Base-by-base conservation (phyloP, 2,888 invertebrate genomes). In the Willowsia nigromaculata region DNA sequence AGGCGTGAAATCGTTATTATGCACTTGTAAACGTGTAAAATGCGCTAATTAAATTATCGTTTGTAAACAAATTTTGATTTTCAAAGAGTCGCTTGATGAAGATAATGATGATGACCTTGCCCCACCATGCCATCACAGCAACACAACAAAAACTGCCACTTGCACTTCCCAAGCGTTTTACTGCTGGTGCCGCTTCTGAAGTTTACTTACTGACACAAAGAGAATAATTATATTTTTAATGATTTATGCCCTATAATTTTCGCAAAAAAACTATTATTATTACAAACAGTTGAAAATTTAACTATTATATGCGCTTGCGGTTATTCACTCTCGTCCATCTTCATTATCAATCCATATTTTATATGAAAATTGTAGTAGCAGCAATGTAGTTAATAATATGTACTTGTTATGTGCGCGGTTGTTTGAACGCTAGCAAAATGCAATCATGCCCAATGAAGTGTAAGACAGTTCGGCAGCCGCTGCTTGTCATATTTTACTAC, bases 1-100 rank as follows among this genome's bases (percentile, higher is more conserved):
- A 33, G 30, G 65, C 33, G 65, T 65, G 47, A 65, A 37, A 40
- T 18, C 40, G n/a, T 40, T 65, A 40, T 4, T 47, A 40, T 68
- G 68, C 37, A 40, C 27, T 68, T 68, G n/a, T 9, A 68, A 68
- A 40, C 18, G 68, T 22, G 40, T 68, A 68, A 68, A 68, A 37
- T 68, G 37, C 22, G 40, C 62, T 81, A 81, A 81, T 81, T 62
- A 65, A 37, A 62, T 62, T 81, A 81, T 81, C 81, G 6, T 40
- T 68, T 68, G 40, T 18, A 68, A 37, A 68, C 40, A 68, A 68
- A 68, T 68, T 68, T 68, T 18, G 68, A 68, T 68, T 68, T 68
- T 68, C 68, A 68, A 6, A 68, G 68, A 68, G 68, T 11, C 22
- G 37, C 40, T 18, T 68, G 37, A 18, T 65, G 65, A 33, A n/a